Evolutionary conservation across 2,113 vertebrate genomes (phyloP).

Genomic region (Thomomys bottae): DNA sequence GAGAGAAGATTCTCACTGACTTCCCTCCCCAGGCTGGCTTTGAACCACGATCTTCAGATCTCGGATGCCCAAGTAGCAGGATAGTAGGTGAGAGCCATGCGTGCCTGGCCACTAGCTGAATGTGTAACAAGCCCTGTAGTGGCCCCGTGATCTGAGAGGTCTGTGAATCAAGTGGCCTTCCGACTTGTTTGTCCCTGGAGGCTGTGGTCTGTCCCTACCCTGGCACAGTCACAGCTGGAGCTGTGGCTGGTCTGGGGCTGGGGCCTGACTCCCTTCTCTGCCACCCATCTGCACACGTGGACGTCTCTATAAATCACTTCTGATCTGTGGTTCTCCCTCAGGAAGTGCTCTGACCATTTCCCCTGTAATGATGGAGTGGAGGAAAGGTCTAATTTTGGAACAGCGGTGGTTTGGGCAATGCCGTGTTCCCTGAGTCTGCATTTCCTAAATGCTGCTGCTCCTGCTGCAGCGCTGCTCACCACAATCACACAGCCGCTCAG

Average conservation of each 20-base stretch:
- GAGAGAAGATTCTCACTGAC: too few species aligned
- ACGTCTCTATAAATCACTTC: constrained; percentile 79
- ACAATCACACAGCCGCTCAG: constrained; percentile 57
- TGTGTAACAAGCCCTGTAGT: not conserved
- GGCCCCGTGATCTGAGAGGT: not conserved
- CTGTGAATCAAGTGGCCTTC: not conserved
- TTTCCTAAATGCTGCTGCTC: constrained; percentile 40
- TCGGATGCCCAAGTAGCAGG: too few species aligned
- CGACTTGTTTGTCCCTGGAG: not conserved
- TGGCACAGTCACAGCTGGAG: not conserved
- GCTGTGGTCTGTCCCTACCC: not conserved
- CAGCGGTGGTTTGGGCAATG: constrained; percentile 46
- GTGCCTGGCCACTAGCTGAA: not conserved
- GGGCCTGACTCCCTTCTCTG: not conserved
- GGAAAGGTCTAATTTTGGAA: constrained; percentile 80
- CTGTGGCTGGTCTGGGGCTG: constrained; percentile 27
- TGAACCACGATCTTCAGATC: too few species aligned
- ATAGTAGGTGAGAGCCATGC: too few species aligned
- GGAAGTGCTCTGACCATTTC: constrained; percentile 75
- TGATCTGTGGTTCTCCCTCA: constrained; percentile 71
- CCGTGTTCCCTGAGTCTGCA: constrained; percentile 62
- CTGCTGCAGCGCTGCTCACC: constrained; percentile 8
- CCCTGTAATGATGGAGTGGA: constrained; percentile 77
- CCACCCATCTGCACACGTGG: constrained; percentile 51
- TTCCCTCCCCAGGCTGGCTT: too few species aligned